phyloP scores from a whole-genome alignment of 2,797 vertebrate species.

The Schizopygopsis malacanthus region DNA sequence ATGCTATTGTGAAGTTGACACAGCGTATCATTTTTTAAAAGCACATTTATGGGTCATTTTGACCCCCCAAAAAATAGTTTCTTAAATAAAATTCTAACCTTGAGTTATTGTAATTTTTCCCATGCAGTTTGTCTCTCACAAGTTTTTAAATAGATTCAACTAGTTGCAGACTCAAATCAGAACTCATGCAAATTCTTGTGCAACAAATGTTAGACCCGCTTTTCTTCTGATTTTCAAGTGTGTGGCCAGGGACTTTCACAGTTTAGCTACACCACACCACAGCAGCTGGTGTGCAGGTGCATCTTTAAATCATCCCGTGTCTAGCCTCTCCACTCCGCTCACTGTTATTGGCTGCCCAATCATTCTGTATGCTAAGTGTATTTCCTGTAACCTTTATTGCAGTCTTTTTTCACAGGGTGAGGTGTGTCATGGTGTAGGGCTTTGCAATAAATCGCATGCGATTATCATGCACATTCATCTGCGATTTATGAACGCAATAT shows the following conservation, averaged over 20 bases:
- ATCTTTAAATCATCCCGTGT: constrained; percentile 50
- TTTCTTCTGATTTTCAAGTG: constrained; percentile 6
- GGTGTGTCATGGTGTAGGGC: not conserved
- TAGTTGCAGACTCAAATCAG: constrained; percentile 2
- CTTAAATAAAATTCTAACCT: not conserved
- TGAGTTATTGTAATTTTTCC: not conserved
- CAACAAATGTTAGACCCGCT: not conserved
- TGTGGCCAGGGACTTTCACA: not conserved
- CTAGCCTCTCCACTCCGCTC: constrained; percentile 3
- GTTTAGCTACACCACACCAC: not conserved
- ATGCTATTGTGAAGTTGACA: not conserved
- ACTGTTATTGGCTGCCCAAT: not conserved
- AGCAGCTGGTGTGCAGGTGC: constrained; percentile 51
- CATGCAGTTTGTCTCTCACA: not conserved
- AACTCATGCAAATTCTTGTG: constrained; percentile 13
- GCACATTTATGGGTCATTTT: not conserved
- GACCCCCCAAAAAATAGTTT: not conserved
- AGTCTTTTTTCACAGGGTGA: not conserved
- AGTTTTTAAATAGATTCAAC: not conserved
- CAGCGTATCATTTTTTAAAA: not conserved
- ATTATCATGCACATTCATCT: no score
- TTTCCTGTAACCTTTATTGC: constrained; percentile 28
- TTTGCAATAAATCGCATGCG: no score
- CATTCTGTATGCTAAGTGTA: constrained; percentile 29
- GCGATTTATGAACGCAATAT: no score